Conservation (phyloP, 2,113 vertebrate genomes). For the Serinus canaria region DNA sequence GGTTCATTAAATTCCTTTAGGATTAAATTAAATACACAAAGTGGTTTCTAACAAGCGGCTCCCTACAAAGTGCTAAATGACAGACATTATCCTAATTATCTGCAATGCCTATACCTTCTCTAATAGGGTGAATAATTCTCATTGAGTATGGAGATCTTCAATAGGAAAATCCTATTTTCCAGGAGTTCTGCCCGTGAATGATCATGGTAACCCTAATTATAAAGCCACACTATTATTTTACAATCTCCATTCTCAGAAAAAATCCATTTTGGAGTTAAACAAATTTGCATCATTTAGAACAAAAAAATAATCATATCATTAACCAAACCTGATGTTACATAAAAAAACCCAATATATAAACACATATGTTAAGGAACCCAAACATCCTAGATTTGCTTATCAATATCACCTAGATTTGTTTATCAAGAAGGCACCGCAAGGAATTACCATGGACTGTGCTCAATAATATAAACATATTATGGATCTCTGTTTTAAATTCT, state of each 20-base stretch:
- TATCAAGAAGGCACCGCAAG: neutral
- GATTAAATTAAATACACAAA: constrained; percentile 55
- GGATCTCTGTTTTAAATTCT: neutral
- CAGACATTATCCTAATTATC: neutral
- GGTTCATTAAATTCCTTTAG: constrained; percentile 57
- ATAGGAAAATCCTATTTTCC: neutral
- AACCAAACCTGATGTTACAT: neutral
- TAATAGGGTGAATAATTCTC: neutral
- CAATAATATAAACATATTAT: neutral
- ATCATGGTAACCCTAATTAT: neutral
- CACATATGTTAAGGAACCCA: neutral
- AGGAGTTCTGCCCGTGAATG: neutral
- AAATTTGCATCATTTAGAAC: neutral
- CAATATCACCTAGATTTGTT: neutral
- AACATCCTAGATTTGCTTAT: neutral
- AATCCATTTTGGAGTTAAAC: neutral
- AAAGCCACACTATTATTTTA: neutral
- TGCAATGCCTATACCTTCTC: neutral
- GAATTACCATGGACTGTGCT: neutral
- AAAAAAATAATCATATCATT: neutral
- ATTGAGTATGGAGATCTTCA: neutral
- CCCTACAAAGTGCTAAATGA: neutral
- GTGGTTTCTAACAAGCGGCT: constrained; percentile 37
- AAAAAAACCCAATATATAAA: neutral
- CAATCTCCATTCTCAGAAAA: neutral